Conservation (phyloP, 2,797 vertebrate genomes). For the Oreochromis grahami region DNA sequence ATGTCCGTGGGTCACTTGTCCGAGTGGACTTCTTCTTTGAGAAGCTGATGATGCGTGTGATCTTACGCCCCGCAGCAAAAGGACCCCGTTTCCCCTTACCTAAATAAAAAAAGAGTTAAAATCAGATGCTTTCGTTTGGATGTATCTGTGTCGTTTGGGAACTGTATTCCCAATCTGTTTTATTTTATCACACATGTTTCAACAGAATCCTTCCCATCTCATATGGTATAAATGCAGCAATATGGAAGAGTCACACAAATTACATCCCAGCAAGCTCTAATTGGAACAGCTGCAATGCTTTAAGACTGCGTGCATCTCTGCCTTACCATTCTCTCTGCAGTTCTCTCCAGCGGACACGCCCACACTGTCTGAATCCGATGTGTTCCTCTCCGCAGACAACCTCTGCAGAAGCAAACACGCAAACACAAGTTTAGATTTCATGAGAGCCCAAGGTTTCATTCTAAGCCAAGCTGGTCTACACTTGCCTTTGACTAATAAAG, state of each 20-base stretch:
- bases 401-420: conserved; percentile 71
- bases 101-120: conserved; percentile 26
- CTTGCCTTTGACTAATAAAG: not conserved
- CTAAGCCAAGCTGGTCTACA: not conserved
- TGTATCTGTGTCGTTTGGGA: not conserved
- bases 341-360: conserved; percentile 68
- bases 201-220: not conserved
- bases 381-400: conserved; percentile 87
- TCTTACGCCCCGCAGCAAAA: conserved; percentile 92
- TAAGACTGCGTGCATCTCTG: not conserved
- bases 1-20: conserved; percentile 73
- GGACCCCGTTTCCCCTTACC: conserved; percentile 89
- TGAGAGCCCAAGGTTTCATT: not conserved
- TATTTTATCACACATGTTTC: not conserved
- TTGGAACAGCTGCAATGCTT: not conserved
- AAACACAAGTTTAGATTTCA: conserved; percentile 1
- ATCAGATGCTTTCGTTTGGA: not conserved
- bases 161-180: not conserved
- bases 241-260: not conserved
- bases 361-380: conserved; percentile 89
- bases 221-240: not conserved
- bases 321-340: conserved; percentile 65
- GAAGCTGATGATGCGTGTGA: conserved; percentile 97
- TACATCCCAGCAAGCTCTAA: not conserved
- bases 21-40: conserved; percentile 90